phyloP scores from a whole-genome alignment of 2,797 vertebrate species.

The Champsocephalus esox region DNA sequence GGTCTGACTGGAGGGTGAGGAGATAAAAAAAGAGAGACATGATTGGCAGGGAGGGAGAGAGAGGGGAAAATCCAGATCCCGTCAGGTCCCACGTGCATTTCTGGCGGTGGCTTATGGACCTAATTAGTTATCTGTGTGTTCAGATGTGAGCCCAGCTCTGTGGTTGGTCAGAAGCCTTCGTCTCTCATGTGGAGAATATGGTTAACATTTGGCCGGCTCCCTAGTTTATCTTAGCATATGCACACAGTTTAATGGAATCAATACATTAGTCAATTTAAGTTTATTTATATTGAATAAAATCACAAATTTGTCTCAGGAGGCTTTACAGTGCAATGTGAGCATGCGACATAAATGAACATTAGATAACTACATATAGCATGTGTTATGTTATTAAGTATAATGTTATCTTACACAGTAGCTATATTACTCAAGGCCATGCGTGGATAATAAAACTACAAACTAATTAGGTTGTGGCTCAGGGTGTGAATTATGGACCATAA shows the following conservation, averaged over 20 bases:
- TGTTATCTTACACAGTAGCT: not conserved
- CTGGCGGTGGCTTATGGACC: slow-evolving; percentile 31
- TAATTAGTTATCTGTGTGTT: slow-evolving; percentile 55
- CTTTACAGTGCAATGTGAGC: too few relatives aligned
- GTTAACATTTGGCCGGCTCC: slow-evolving; percentile 4
- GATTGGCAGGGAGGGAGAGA: slow-evolving; percentile 40
- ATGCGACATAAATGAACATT: not conserved
- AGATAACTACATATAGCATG: not conserved
- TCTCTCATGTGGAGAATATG: slow-evolving; percentile 29
- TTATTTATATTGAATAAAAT: too few relatives aligned
- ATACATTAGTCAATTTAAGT: too few relatives aligned
- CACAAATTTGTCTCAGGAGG: too few relatives aligned
- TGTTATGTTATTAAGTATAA: slow-evolving; percentile 21
- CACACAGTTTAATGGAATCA: slow-evolving; percentile 23
- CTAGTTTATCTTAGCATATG: slow-evolving; percentile 27
- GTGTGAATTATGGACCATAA: slow-evolving; percentile 22
- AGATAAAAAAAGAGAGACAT: slow-evolving; percentile 34
- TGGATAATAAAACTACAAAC: slow-evolving; percentile 29
- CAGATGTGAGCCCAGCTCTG: slow-evolving; percentile 30
- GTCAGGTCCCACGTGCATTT: slow-evolving; percentile 41
- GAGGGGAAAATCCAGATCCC: slow-evolving; percentile 17
- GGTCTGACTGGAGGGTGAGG: slow-evolving; percentile 71
- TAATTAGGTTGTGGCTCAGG: slow-evolving; percentile 17
- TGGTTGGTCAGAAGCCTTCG: slow-evolving; percentile 28
- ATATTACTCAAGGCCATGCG: slow-evolving; percentile 1